Conservation (phyloP, 2,888 invertebrate species). For the Prostheceraeus crozeri region DNA sequence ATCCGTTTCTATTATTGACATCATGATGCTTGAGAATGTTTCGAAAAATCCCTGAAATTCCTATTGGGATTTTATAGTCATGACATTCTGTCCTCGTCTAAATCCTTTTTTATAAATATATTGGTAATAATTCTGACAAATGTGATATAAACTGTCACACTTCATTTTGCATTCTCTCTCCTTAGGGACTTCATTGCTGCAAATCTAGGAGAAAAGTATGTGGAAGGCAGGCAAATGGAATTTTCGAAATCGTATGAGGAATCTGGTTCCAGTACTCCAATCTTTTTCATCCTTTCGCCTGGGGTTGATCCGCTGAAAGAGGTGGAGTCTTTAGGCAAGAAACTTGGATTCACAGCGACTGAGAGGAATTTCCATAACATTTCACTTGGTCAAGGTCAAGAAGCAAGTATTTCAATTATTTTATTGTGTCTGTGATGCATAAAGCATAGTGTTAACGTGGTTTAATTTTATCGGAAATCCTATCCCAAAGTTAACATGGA, state of each 20-base stretch:
- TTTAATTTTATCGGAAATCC: too few species aligned
- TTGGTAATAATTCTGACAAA: too few species aligned
- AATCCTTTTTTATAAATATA: too few species aligned
- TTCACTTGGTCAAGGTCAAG: constrained; percentile 53
- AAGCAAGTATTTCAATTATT: constrained; percentile 6
- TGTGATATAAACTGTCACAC: background rate
- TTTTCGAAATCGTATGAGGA: constrained; percentile 89
- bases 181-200: constrained; percentile 86
- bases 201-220: constrained; percentile 80
- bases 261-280: constrained; percentile 81
- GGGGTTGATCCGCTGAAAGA: constrained; percentile 93
- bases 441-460: too few species aligned
- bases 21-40: too few species aligned
- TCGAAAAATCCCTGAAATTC: too few species aligned
- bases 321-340: constrained; percentile 78
- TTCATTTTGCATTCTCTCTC: background rate
- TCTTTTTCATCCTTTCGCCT: constrained; percentile 90
- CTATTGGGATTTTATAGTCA: too few species aligned
- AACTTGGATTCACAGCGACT: constrained; percentile 73
- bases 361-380: constrained; percentile 81
- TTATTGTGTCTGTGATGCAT: too few species aligned
- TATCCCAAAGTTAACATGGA: too few species aligned
- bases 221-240: constrained; percentile 76
- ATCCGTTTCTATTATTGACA: too few species aligned
- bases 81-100: too few species aligned